A percentile compares a stretch with the other conserved stretches of the same genome.
These are phyloP conservation scores for Colostygia pectinataria DNA, from an alignment of 2,888 invertebrate species.

Conservation along the genomic window DNA sequence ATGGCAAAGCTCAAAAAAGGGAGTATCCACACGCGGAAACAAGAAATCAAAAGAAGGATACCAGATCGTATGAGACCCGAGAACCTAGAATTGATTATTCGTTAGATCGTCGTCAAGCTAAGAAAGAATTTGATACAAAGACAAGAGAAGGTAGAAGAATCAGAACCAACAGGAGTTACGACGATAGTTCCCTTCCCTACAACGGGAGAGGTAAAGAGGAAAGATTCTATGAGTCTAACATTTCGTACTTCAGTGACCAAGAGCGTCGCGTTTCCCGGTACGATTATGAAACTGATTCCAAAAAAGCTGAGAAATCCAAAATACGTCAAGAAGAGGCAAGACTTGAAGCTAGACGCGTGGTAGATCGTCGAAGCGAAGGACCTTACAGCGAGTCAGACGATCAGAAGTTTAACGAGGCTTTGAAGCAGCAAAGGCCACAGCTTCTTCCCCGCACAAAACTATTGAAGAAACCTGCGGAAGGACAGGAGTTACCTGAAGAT, in stretches of 20 bases:
- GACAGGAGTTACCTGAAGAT: constrained; percentile 78
- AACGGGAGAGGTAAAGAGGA: constrained; percentile 68
- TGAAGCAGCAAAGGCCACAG: constrained; percentile 79
- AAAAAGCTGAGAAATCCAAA: constrained; percentile 79
- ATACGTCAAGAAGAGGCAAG: constrained; percentile 77
- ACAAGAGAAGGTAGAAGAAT: constrained; percentile 59
- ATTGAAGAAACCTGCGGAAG: constrained; percentile 81
- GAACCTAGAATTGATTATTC: constrained; percentile 77
- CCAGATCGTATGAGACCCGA: constrained; percentile 56
- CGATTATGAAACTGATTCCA: constrained; percentile 79
- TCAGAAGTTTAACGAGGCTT: constrained; percentile 81
- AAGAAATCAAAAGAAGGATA: constrained; percentile 66
- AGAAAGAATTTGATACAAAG: constrained; percentile 67
- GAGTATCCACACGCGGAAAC: constrained; percentile 71
- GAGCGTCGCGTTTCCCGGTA: constrained; percentile 68
- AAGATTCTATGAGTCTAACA: constrained; percentile 73
- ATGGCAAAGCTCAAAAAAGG: constrained; percentile 55
- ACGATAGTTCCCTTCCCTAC: constrained; percentile 71
- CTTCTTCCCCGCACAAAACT: constrained; percentile 88
- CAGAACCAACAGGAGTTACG: constrained; percentile 69
- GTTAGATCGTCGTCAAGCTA: constrained; percentile 66
- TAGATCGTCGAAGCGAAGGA: constrained; percentile 68
- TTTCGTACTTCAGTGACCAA: constrained; percentile 76
- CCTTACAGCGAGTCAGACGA: constrained; percentile 80
- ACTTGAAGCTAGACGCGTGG: constrained; percentile 67